Evolutionary conservation across 2,888 invertebrate species (phyloP).

Genomic region (Pterostichus madidus): DNA sequence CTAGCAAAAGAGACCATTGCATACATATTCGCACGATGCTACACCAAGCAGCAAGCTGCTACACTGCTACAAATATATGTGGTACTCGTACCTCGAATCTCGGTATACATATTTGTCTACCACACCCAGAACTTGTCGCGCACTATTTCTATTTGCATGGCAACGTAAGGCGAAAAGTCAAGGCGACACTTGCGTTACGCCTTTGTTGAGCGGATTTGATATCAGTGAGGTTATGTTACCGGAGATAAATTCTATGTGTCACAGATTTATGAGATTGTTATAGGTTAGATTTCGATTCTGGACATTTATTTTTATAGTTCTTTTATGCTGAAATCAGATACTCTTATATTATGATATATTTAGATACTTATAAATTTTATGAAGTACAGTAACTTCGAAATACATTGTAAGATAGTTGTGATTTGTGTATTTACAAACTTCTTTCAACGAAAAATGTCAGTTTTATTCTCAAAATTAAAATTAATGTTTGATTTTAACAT

Average conservation of each 20-base stretch:
- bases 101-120: background rate
- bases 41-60: background rate
- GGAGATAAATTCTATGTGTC: background rate
- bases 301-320: background rate
- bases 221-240: slow-evolving; percentile 14
- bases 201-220: background rate
- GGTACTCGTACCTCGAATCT: background rate
- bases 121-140: slow-evolving; percentile 39
- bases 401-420: too few relatives aligned
- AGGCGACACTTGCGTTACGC: slow-evolving; percentile 41
- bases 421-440: too few relatives aligned
- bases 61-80: background rate
- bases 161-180: slow-evolving; percentile 58
- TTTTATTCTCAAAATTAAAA: too few relatives aligned
- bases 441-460: too few relatives aligned
- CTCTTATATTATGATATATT: too few relatives aligned
- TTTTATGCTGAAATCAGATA: too few relatives aligned
- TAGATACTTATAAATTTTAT: too few relatives aligned
- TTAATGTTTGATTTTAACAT: too few relatives aligned
- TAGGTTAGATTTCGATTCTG: background rate
- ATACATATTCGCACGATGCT: background rate
- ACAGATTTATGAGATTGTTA: slow-evolving; percentile 2
- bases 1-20: slow-evolving; percentile 2
- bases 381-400: too few relatives aligned
- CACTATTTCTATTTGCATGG: slow-evolving; percentile 49